Evolutionary conservation across 2,797 vertebrate species (phyloP).

Genomic region (Pogoniulus pusillus): DNA sequence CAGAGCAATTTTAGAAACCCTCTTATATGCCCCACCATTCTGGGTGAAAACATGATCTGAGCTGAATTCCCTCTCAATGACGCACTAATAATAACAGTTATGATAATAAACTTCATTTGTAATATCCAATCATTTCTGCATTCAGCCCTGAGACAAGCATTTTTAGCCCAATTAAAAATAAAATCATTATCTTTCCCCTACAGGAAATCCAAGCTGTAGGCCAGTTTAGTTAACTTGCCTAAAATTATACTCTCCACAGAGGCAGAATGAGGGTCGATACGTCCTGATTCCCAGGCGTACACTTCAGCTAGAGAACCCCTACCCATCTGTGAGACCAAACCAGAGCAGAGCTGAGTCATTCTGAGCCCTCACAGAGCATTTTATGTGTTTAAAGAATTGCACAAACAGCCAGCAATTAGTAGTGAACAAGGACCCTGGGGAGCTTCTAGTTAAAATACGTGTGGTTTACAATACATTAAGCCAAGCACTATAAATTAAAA

Average conservation of each 20-base stretch:
- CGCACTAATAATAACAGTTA: conserved; percentile 27
- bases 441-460: conserved; percentile 42
- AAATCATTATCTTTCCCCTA: conserved; percentile 6
- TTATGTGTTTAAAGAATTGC: conserved; percentile 26
- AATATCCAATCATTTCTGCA: conserved; percentile 3
- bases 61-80: conserved; percentile 38
- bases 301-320: background rate
- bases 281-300: background rate
- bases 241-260: background rate
- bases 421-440: conserved; percentile 18
- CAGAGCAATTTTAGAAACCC: conserved; percentile 29
- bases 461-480: conserved; percentile 39
- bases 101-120: conserved; percentile 20
- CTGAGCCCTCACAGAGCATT: conserved; percentile 9
- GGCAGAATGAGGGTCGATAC: background rate
- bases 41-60: conserved; percentile 18
- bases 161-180: conserved; percentile 58
- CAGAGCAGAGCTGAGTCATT: background rate
- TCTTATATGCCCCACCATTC: background rate
- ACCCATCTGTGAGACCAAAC: background rate
- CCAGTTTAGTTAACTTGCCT: conserved; percentile 9
- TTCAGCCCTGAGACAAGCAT: background rate
- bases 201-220: conserved; percentile 29
- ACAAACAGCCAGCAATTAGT: conserved; percentile 57
- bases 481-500: conserved; percentile 14